Evolutionary conservation across 2,888 invertebrate species (phyloP), one percentile per base, ranked within the genome.

Genomic region (Serrognathus titanus): DNA sequence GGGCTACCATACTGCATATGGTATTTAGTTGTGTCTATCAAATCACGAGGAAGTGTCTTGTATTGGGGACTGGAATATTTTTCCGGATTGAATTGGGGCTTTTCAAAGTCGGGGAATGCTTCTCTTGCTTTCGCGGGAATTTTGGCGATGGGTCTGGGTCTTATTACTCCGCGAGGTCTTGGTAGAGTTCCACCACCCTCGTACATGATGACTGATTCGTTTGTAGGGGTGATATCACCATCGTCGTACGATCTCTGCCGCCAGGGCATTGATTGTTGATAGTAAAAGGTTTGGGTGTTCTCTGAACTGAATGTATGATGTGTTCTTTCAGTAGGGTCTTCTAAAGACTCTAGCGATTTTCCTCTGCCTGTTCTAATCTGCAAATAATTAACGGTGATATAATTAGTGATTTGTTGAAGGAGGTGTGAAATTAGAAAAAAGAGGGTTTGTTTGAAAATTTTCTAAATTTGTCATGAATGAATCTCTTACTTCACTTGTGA

Each of bases 181-280:
- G 94, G 94, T 59, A 95, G 76, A 0, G 95, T 95, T 6, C 94
- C 93, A 1, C 91, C 90, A 0, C 91, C 91, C 66, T 89, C 89
- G 57, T 77, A 76, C 38, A 75, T 57, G 58, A 79, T 69, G 24
- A 77, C 75, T 20, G 81, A 79, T 75, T 94, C 93, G 72, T 94
- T 94, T 47, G 94, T 94, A 10, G 90, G 90, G 36, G 94, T 94
- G 62, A 94, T 89, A 75, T 94, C 94, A 12, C 94, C 94, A 72
- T 94, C 94, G 75, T 94, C 93, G 74, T 90, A 92, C 60, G 90
- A 88, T 67, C 91, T 82, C 56, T 81, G 77, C 45, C 78, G 66
- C 75, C 77, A 76, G 20, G 81, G 82, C 47, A 74, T 70, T 13
- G 75, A 69, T 62, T 78, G 78, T 58, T 75, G 78, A 64, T 76